phyloP scores from a whole-genome alignment of 92 coral and sea anemone species.

The Parazoanthus atlanticus region DNA sequence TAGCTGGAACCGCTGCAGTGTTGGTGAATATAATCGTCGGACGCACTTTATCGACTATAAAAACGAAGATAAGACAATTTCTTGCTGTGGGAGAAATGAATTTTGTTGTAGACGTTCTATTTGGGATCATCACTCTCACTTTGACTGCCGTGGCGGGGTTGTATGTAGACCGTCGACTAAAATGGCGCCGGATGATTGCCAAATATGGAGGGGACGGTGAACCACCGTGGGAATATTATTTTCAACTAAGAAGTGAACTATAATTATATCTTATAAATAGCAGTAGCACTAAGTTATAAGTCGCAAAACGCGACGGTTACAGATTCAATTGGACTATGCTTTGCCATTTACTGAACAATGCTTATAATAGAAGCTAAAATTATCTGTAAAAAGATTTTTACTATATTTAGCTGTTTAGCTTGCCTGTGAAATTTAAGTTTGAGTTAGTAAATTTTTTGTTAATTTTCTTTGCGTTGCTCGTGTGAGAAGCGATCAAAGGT shows the following conservation, averaged over 20 bases:
- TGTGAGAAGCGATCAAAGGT: neutral
- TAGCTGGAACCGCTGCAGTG: conserved; percentile 65
- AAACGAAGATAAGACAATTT: conserved; percentile 24
- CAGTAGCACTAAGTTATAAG: too few relatives aligned
- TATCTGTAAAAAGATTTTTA: neutral
- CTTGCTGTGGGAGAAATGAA: conserved; percentile 53
- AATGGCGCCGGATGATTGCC: conserved; percentile 51
- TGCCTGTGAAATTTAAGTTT: neutral
- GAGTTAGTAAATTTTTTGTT: neutral
- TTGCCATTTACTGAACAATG: neutral
- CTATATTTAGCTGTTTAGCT: neutral
- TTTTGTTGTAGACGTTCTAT: conserved; percentile 62
- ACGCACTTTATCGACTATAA: conserved; percentile 5
- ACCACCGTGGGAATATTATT: conserved; percentile 48
- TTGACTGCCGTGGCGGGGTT: conserved; percentile 57
- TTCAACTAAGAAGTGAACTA: conserved; percentile 25
- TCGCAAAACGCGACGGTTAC: neutral
- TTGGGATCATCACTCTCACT: conserved; percentile 48
- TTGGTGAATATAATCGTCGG: conserved; percentile 55
- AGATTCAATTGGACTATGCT: neutral
- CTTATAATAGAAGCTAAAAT: neutral
- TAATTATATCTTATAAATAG: neutral
- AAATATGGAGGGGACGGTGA: conserved; percentile 48
- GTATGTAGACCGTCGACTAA: conserved; percentile 55
- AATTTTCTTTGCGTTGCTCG: neutral